Conservation (phyloP, 2,888 invertebrate genomes). For the Iselma pallidipennis region DNA sequence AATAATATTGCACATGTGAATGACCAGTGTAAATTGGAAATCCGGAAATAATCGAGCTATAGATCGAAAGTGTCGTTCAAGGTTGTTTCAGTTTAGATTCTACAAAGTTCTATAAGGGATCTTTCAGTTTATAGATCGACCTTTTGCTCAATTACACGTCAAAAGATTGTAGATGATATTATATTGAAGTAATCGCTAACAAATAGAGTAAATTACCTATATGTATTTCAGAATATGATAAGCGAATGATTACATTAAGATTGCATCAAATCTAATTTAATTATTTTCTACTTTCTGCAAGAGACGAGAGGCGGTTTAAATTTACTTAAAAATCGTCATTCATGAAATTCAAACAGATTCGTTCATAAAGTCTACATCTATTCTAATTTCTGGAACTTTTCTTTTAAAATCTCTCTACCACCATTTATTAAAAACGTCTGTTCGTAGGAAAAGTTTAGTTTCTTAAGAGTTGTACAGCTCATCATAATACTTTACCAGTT, state of each 20-base stretch:
- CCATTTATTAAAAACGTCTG: slow-evolving; percentile 17
- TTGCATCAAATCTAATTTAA: too few relatives aligned
- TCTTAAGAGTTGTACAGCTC: neutral
- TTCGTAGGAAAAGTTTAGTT: neutral
- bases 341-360: neutral
- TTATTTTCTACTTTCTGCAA: too few relatives aligned
- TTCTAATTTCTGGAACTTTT: neutral
- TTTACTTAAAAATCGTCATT: neutral
- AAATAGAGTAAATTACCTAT: neutral
- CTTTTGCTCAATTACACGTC: neutral
- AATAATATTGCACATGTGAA: neutral
- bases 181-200: neutral
- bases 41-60: neutral
- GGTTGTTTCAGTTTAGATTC: neutral
- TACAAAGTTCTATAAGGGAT: neutral
- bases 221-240: too few relatives aligned
- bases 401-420: slow-evolving; percentile 9
- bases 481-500: slow-evolving; percentile 11
- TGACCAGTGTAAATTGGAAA: neutral
- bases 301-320: neutral
- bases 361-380: neutral
- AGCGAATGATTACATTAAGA: too few relatives aligned
- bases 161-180: neutral
- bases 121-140: neutral
- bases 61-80: neutral